Evolutionary conservation across 2,113 vertebrate species (phyloP).

Genomic region (Cisticola juncidis): DNA sequence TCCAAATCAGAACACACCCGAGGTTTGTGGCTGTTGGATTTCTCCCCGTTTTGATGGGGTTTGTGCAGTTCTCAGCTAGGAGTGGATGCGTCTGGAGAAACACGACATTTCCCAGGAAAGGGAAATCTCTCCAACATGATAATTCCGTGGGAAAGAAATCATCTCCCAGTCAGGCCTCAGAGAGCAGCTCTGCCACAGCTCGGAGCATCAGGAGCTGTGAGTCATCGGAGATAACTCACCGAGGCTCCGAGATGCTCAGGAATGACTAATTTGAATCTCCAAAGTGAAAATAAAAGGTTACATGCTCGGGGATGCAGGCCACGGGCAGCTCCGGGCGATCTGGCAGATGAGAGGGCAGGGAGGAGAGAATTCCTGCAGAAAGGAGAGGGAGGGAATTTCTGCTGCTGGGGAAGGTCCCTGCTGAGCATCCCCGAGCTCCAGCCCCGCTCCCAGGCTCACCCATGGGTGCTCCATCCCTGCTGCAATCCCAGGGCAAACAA

Average conservation of each 20-base stretch:
- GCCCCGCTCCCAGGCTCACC: background rate
- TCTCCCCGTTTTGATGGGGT: background rate
- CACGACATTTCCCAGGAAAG: background rate
- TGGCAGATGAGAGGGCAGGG: background rate
- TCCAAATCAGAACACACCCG: background rate
- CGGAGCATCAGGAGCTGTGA: background rate
- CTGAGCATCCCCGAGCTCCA: background rate
- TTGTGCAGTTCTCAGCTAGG: background rate
- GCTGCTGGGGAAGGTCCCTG: background rate
- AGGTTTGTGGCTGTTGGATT: accelerated
- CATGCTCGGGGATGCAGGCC: background rate
- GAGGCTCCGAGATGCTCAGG: background rate
- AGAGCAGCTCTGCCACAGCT: background rate
- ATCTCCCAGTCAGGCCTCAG: background rate
- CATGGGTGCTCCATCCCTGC: accelerated
- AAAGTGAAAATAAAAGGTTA: background rate
- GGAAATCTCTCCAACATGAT: background rate
- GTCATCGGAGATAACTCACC: background rate
- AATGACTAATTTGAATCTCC: background rate
- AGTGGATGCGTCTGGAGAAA: background rate
- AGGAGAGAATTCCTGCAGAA: background rate
- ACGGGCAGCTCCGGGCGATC: background rate
- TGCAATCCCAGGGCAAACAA: accelerated
- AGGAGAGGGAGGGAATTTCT: accelerated
- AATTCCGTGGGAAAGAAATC: background rate